Base-by-base conservation (phyloP, 1,140 invertebrate genomes). In the Penaeus chinensis region DNA sequence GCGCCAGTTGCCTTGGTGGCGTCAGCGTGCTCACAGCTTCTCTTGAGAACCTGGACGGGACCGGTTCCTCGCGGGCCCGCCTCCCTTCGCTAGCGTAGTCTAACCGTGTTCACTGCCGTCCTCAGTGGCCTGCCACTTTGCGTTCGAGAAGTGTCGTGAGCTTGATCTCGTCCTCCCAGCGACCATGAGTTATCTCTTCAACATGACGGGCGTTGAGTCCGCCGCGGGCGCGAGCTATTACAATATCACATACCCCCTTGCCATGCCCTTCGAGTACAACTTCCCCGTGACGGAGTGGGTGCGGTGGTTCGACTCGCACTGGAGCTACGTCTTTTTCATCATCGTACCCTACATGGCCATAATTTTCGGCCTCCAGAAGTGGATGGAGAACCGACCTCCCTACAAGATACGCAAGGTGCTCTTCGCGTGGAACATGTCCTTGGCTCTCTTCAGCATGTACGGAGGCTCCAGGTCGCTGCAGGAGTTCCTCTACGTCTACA, bases 361-460 rank as follows among this genome's bases (percentile, higher is more conserved):
- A 65, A 97, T 99, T 91, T 99, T 98, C 93, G 95, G 95, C 82
- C 97, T 97, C 32, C 97, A 98, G 92, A 94, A 95, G 91, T 96
- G 96, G 90, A 99, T 99, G 99, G 95, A 96, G 91, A 96, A 95
- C 91, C 94, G 98, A 89, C 95, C 95, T 77, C 95, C 95, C 91
- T 99, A 96, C 93, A 95, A 98, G 91, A 93, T 99, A 19, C 94
- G 97, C 89, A 95, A 96, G 42, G 94, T 96, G 8, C 93, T 99
- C 20, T 95, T 96, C 83, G 91, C 96, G 89, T 99, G 98, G 98
- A 99, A 99, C 93, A 95, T 96, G 77, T 92, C 96, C 88, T 93
- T 99, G 87, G 98, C 98, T 7, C 93, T 95, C 27, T 99, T 99
- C 93, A 98, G 97, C 92, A 97, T 99, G 90, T 96, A 98, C 93